Evolutionary conservation across 2,797 vertebrate species (phyloP).

Genomic region (Melanotaenia boesemani): DNA sequence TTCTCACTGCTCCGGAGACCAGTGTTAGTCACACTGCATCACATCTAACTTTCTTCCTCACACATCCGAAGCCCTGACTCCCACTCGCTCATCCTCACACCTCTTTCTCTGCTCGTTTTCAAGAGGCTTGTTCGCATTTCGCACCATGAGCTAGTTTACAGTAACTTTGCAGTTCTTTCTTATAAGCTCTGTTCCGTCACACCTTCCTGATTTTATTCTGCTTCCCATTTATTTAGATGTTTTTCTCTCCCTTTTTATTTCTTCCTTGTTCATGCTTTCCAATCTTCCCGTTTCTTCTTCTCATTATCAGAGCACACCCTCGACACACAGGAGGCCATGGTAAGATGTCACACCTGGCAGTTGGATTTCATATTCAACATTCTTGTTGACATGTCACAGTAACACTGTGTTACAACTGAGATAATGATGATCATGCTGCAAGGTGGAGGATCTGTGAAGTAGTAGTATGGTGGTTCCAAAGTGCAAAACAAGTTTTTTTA

Average conservation of each 20-base stretch:
- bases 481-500: not conserved
- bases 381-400: constrained; percentile 54
- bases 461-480: not conserved
- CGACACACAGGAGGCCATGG: constrained; percentile 31
- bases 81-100: constrained; percentile 61
- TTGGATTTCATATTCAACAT: constrained; percentile 45
- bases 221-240: constrained; percentile 6
- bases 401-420: constrained; percentile 29
- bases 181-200: constrained; percentile 33
- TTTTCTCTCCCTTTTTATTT: not conserved
- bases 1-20: constrained; percentile 59
- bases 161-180: constrained; percentile 28
- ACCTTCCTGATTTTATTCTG: constrained; percentile 34
- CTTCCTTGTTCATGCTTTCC: constrained; percentile 16
- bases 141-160: constrained; percentile 15
- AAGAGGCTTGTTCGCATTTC: constrained; percentile 14
- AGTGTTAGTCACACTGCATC: constrained; percentile 71
- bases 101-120: constrained; percentile 33
- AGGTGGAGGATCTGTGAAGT: constrained; percentile 15
- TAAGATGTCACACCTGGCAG: constrained; percentile 62
- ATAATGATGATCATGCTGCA: constrained; percentile 44
- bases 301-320: constrained; percentile 59
- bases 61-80: constrained; percentile 63
- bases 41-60: constrained; percentile 69
- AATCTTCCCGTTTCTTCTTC: constrained; percentile 27